phyloP scores from a whole-genome alignment of 2,888 invertebrate genomes.

The Scelioninae gen. 1 region DNA sequence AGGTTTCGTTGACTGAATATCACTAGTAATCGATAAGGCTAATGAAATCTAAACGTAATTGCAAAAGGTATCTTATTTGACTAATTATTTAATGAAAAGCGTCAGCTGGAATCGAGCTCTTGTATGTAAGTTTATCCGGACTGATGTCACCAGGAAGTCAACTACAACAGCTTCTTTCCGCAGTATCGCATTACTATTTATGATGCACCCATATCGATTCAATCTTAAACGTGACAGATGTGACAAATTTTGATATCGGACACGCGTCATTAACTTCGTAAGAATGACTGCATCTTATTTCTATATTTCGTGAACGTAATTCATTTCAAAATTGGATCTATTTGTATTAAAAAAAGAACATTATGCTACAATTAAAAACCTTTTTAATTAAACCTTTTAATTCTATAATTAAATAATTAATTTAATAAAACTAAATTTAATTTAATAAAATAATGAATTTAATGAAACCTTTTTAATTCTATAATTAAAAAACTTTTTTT shows the following conservation, averaged over 20 bases:
- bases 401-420: too few relatives aligned
- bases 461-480: too few relatives aligned
- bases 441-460: too few relatives aligned
- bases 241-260: constrained; percentile 47
- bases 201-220: constrained; percentile 52
- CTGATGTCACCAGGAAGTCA: constrained; percentile 68
- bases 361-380: too few relatives aligned
- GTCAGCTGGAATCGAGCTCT: too few relatives aligned
- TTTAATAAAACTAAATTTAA: too few relatives aligned
- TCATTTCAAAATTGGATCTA: background rate
- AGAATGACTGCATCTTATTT: background rate
- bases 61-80: constrained; percentile 22
- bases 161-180: constrained; percentile 67
- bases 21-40: constrained; percentile 15
- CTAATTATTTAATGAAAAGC: constrained; percentile 49
- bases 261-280: constrained; percentile 15
- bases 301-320: constrained; percentile 24
- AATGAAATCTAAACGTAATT: too few relatives aligned
- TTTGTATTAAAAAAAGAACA: too few relatives aligned
- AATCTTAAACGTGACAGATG: constrained; percentile 58
- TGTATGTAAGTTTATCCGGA: constrained; percentile 30
- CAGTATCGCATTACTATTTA: constrained; percentile 66
- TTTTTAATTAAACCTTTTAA: too few relatives aligned
- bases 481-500: too few relatives aligned
- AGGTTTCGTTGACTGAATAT: too few relatives aligned